A percentile compares a stretch with the other conserved stretches of the same genome.
Conservation (phyloP, 2,797 vertebrate genomes). For the Remorina albescens region DNA sequence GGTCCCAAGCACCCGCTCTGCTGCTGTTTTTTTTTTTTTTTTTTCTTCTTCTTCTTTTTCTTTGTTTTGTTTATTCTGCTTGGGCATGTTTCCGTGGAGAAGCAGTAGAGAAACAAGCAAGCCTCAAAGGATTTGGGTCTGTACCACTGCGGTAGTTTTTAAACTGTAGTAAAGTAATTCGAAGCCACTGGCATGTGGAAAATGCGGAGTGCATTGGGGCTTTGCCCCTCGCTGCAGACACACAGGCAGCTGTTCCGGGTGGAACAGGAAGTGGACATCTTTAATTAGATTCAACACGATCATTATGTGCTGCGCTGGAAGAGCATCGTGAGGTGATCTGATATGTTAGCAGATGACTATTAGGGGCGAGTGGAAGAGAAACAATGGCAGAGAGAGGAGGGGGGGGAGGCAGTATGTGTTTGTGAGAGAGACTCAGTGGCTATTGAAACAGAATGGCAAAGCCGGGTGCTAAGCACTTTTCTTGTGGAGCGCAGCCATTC, state of each 20-base stretch:
- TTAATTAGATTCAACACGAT: slow-evolving; percentile 76
- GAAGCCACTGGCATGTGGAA: slow-evolving; percentile 79
- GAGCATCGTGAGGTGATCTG: slow-evolving; percentile 70
- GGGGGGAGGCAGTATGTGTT: slow-evolving; percentile 48
- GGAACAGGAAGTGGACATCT: slow-evolving; percentile 74
- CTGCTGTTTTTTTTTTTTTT: slow-evolving; percentile 32
- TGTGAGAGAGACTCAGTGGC: slow-evolving; percentile 64
- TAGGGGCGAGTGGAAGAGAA: slow-evolving; percentile 59
- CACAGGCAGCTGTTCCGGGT: slow-evolving; percentile 76
- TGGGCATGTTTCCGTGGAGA: slow-evolving; percentile 63
- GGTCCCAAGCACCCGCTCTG: slow-evolving; percentile 47
- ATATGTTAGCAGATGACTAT: slow-evolving; percentile 77
- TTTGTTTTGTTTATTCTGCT: slow-evolving; percentile 60
- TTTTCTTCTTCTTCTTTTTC: slow-evolving; percentile 4
- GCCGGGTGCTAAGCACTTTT: slow-evolving; percentile 80
- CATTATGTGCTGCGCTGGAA: slow-evolving; percentile 65
- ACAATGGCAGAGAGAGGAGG: slow-evolving; percentile 47
- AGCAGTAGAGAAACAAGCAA: slow-evolving; percentile 63
- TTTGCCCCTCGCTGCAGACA: slow-evolving; percentile 68
- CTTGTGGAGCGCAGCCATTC: slow-evolving; percentile 79
- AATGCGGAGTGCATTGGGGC: slow-evolving; percentile 74
- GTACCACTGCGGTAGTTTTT: slow-evolving; percentile 61
- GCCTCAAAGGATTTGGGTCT: slow-evolving; percentile 73
- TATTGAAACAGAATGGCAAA: slow-evolving; percentile 76
- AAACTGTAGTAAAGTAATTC: slow-evolving; percentile 79